A percentile compares a stretch with the other conserved stretches of the same genome.
Evolutionary conservation across 2,113 vertebrate species (phyloP).

Genomic region (western clawed frog (Xenopus tropicalis)): UCB_Xtro_10.0 CM004445.2:34027001-34027500

Average conservation of each 20-base stretch:
- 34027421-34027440: conserved; percentile 20
- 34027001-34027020: not conserved
- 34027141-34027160: conserved; percentile 43
- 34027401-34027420: conserved; percentile 37
- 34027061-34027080: not conserved
- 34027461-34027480: conserved; percentile 20
- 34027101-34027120: conserved; percentile 47
- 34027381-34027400: conserved; percentile 44
- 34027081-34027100: too few relatives aligned
- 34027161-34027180: conserved; percentile 58
- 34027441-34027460: not conserved
- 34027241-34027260: conserved; percentile 22
- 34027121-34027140: conserved; percentile 50
- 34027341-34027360: conserved; percentile 34
- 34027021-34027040: not conserved
- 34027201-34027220: conserved; percentile 40
- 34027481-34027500: conserved; percentile 33
- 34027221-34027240: conserved; percentile 42
- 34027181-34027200: conserved; percentile 48
- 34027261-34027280: conserved; percentile 20
- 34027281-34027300: conserved; percentile 19
- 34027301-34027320: conserved; percentile 11
- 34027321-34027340: conserved; percentile 1
- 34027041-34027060: not conserved
- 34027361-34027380: conserved; percentile 35